Conservation (phyloP, 2,113 vertebrate genomes). For the Riparia riparia region DNA sequence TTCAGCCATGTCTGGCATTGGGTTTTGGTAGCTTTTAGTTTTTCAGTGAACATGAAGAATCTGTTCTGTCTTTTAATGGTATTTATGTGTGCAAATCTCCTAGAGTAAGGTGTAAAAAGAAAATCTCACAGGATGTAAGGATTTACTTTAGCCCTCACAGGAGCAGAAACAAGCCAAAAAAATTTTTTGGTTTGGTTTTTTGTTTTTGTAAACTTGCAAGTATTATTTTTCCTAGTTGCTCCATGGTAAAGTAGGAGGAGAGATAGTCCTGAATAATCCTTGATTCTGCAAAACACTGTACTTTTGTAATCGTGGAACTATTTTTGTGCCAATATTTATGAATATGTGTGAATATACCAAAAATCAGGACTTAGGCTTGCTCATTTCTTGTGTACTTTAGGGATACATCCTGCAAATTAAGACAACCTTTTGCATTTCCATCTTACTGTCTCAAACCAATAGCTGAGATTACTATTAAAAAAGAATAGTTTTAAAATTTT, state of each 20-base stretch:
- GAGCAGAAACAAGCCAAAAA: not conserved
- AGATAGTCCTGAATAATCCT: not conserved
- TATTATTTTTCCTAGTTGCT: not conserved
- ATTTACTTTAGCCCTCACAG: not conserved
- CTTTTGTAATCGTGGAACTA: not conserved
- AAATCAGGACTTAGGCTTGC: not conserved
- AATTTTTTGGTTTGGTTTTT: not conserved
- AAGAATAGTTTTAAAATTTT: not conserved
- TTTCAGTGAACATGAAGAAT: not conserved
- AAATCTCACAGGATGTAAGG: not conserved
- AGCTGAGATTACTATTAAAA: not conserved
- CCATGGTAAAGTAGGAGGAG: not conserved
- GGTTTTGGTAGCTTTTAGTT: not conserved
- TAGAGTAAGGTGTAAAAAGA: not conserved
- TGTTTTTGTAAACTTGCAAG: not conserved
- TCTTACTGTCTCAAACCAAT: not conserved
- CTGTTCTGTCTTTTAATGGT: not conserved
- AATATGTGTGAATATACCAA: not conserved
- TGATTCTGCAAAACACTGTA: not conserved
- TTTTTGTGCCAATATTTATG: not conserved
- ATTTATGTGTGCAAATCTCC: not conserved
- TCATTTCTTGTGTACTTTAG: not conserved
- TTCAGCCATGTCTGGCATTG: rapidly evolving
- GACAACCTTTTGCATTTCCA: not conserved
- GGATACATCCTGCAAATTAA: not conserved